Conservation (phyloP, 2,797 vertebrate species). For the Parauchenoglanis ngamensis region DNA sequence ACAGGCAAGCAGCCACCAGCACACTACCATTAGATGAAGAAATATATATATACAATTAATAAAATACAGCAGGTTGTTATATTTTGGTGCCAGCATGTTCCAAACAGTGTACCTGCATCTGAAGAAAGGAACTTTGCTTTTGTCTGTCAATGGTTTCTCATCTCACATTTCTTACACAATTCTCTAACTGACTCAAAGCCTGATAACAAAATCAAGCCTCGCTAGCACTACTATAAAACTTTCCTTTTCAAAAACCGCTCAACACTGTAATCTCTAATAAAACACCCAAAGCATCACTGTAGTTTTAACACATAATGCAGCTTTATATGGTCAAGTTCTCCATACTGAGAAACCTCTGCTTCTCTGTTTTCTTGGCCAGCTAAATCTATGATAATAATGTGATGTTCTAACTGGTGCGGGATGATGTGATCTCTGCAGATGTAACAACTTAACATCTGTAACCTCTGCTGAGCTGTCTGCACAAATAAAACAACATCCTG, state of each 20-base stretch:
- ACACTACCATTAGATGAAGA: not conserved
- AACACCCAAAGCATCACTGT: not conserved
- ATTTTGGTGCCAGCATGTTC: not conserved
- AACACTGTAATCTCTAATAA: not conserved
- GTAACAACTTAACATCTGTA: conserved; percentile 74
- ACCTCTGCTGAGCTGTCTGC: conserved; percentile 74
- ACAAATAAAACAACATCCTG: conserved; percentile 82
- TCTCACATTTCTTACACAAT: not conserved
- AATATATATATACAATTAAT: not conserved
- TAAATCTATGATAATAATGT: conserved; percentile 26
- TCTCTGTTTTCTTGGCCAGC: conserved; percentile 8
- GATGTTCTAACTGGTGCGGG: conserved; percentile 58
- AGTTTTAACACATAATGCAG: not conserved
- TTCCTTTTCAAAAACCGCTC: not conserved
- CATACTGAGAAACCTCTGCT: not conserved
- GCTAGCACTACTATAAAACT: not conserved
- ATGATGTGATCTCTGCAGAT: conserved; percentile 70
- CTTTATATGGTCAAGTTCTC: not conserved
- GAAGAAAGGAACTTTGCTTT: conserved; percentile 9
- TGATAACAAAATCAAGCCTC: not conserved
- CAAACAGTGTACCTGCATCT: not conserved
- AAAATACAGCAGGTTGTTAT: conserved; percentile 4
- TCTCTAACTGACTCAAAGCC: not conserved
- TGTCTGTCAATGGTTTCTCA: not conserved
- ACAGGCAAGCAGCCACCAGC: not conserved